phyloP scores from a whole-genome alignment of 2,888 invertebrate species.

The Caenorhabditis sp. region DNA sequence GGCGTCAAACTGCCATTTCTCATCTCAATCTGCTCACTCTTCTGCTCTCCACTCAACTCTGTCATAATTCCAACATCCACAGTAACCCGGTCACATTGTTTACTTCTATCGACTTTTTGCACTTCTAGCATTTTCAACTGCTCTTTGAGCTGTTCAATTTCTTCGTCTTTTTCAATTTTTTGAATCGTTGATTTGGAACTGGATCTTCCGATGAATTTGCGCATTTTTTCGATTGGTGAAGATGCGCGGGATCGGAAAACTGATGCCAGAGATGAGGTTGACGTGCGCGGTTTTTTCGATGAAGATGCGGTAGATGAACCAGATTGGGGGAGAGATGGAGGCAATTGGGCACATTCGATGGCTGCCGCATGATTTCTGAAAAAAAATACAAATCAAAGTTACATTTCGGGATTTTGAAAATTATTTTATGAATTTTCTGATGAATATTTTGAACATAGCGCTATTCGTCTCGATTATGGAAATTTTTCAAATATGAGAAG shows the following conservation, averaged over 20 bases:
- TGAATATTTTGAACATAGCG: too few species aligned
- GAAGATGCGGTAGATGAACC: neutral
- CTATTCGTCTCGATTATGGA: too few species aligned
- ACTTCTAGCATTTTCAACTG: neutral
- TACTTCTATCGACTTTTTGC: neutral
- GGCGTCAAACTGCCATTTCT: neutral
- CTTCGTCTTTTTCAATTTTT: neutral
- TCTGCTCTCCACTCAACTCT: too few species aligned
- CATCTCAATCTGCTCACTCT: too few species aligned
- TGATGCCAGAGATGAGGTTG: conserved; percentile 30
- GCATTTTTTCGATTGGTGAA: conserved; percentile 32
- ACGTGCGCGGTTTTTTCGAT: conserved; percentile 22
- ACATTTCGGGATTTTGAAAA: too few species aligned
- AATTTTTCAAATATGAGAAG: too few species aligned
- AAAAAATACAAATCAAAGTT: too few species aligned
- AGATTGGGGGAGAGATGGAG: neutral
- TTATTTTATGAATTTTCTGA: too few species aligned
- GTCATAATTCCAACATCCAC: conserved; percentile 14
- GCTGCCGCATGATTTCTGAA: conserved; percentile 14
- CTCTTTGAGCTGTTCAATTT: conserved; percentile 6
- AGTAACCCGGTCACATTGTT: conserved; percentile 8
- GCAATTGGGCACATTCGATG: neutral
- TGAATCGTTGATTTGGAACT: conserved; percentile 5
- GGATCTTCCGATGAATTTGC: conserved; percentile 18
- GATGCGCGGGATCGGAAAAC: conserved; percentile 28